Percentiles rank a stretch among this genome's conserved stretches.
Conservation (phyloP, 2,888 invertebrate genomes). For the Temnothorax ravouxi region DNA sequence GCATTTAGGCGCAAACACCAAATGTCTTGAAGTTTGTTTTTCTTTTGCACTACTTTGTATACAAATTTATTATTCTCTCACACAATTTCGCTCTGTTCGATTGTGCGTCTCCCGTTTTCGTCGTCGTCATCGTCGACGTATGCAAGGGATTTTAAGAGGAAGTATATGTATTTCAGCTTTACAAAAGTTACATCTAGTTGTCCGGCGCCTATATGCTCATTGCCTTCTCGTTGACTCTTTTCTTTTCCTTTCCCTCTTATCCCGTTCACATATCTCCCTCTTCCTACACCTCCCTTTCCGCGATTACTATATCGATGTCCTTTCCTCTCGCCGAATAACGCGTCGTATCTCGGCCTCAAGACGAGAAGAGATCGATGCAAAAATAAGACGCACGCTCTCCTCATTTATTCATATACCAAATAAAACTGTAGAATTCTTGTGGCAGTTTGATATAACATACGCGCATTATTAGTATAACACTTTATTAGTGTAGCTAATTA, state of each 20-base stretch:
- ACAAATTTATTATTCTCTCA: constrained; percentile 85
- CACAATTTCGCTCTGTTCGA: constrained; percentile 77
- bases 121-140: constrained; percentile 70
- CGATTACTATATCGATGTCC: not conserved
- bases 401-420: not conserved
- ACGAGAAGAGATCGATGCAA: not conserved
- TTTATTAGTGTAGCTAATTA: not conserved
- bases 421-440: not conserved
- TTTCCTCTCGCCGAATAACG: constrained; percentile 17
- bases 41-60: constrained; percentile 83
- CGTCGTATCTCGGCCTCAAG: not conserved
- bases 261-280: not conserved
- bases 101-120: not conserved
- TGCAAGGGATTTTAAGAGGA: constrained; percentile 83
- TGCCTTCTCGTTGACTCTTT: constrained; percentile 24
- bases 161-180: constrained; percentile 75
- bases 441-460: not conserved
- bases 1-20: constrained; percentile 63
- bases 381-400: not conserved
- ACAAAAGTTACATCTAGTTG: constrained; percentile 82
- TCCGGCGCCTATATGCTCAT: constrained; percentile 56
- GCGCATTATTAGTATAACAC: not conserved
- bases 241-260: constrained; percentile 14
- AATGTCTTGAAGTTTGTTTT: constrained; percentile 51
- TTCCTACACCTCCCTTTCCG: constrained; percentile 1